Conservation (phyloP, 2,797 vertebrate genomes). For the Macroramphosus scolopax region DNA sequence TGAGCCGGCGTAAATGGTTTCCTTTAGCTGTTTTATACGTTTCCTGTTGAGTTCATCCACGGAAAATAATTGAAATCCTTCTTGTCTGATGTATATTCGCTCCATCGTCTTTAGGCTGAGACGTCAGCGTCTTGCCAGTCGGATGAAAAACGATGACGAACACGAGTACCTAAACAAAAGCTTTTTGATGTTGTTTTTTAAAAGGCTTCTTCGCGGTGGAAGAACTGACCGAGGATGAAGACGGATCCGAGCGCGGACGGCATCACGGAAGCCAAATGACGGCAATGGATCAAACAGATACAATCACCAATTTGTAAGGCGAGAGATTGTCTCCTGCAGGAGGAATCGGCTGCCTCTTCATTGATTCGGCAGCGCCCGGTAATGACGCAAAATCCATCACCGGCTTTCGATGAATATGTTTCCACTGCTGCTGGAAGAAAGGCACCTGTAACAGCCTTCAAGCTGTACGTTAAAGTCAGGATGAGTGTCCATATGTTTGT, state of each 20-base stretch:
- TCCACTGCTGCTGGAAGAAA: slow-evolving; percentile 45
- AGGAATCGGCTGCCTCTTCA: slow-evolving; percentile 52
- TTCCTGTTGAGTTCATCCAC: no score
- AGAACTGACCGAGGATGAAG: slow-evolving; percentile 31
- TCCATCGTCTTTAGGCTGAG: no score
- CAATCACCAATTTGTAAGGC: slow-evolving; percentile 57
- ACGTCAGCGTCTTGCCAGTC: no score
- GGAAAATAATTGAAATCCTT: no score
- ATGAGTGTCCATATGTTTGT: slow-evolving; percentile 42
- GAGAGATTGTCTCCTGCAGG: slow-evolving; percentile 42
- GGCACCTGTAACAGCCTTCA: slow-evolving; percentile 13
- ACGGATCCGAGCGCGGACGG: slow-evolving; percentile 35
- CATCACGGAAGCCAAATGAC: slow-evolving; percentile 47
- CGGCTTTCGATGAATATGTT: slow-evolving; percentile 39
- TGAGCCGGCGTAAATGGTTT: no score
- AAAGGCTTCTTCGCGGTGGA: no score
- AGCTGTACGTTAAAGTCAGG: slow-evolving; percentile 45
- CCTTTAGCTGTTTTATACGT: no score
- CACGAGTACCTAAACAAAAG: slow-evolving; percentile 22
- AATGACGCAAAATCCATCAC: slow-evolving; percentile 67
- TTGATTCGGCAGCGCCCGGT: slow-evolving; percentile 56
- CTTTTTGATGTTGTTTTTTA: slow-evolving; percentile 11
- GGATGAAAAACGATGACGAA: no score
- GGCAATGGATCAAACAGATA: slow-evolving; percentile 60
- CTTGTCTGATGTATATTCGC: no score